These are phyloP conservation scores for Dryococelus australis DNA, from an alignment of 2,888 invertebrate genomes.

Conservation along the genomic window DNA sequence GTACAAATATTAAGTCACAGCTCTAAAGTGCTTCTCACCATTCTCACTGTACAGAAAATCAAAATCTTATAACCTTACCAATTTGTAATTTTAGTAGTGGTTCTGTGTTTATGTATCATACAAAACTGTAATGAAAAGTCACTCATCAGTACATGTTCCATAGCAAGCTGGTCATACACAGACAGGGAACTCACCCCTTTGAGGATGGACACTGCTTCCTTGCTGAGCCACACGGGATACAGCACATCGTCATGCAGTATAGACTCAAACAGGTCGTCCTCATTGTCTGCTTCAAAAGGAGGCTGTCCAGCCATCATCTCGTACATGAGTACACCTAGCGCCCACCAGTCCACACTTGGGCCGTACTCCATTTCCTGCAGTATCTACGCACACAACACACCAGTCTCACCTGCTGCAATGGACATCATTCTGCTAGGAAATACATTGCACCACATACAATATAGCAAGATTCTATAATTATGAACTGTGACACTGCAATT, in stretches of 20 bases:
- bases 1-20: no score
- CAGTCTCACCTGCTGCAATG: background rate
- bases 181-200: constrained; percentile 64
- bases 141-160: no score
- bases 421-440: background rate
- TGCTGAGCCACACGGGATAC: constrained; percentile 96
- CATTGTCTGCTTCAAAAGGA: constrained; percentile 99
- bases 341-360: constrained; percentile 95
- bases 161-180: background rate
- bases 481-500: no score
- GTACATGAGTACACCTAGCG: constrained; percentile 96
- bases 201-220: constrained; percentile 89
- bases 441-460: no score
- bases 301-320: constrained; percentile 99
- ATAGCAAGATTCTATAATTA: no score
- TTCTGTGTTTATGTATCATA: no score
- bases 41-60: no score
- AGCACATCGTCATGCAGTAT: constrained; percentile 98
- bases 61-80: no score
- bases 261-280: constrained; percentile 98
- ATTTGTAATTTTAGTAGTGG: no score
- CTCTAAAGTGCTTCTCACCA: no score
- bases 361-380: constrained; percentile 92
- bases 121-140: no score
- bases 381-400: constrained; percentile 66